These are phyloP conservation scores for Oplegnathus fasciatus DNA, from an alignment of 2,113 vertebrate species.

Conservation along the genomic window DNA sequence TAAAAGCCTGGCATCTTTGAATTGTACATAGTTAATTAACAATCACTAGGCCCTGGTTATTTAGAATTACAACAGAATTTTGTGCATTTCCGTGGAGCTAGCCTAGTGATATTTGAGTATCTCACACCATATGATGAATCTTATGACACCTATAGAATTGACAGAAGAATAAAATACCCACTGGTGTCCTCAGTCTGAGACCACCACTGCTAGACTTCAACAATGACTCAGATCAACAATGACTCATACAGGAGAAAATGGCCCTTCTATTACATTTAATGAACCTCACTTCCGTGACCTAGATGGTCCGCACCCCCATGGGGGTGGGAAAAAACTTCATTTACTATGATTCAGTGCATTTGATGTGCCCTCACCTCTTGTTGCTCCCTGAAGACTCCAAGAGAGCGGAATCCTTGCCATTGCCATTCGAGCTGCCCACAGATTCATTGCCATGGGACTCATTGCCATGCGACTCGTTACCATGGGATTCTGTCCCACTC, in stretches of 20 bases:
- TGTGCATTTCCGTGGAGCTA: neutral
- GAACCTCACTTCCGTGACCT: slow-evolving; percentile 62
- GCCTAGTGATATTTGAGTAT: neutral
- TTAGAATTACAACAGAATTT: neutral
- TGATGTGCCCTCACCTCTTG: slow-evolving; percentile 86
- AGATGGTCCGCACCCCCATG: slow-evolving; percentile 41
- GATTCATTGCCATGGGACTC: slow-evolving; percentile 89
- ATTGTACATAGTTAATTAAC: neutral
- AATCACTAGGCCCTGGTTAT: neutral
- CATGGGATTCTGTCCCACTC: slow-evolving; percentile 88
- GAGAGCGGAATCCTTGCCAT: slow-evolving; percentile 87
- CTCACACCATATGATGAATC: neutral
- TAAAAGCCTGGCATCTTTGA: neutral
- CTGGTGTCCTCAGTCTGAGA: neutral
- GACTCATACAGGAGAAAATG: slow-evolving; percentile 48
- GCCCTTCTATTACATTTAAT: slow-evolving; percentile 45
- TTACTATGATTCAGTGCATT: neutral
- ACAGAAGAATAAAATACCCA: neutral
- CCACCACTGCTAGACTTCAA: neutral
- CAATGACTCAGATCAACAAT: slow-evolving; percentile 37
- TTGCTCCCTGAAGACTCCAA: slow-evolving; percentile 85
- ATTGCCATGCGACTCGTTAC: slow-evolving; percentile 86
- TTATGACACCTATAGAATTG: neutral
- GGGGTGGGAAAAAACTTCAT: neutral
- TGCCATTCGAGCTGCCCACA: slow-evolving; percentile 82